phyloP scores from a whole-genome alignment of 2,888 invertebrate genomes.

The Dryocosmus kuriphilus region DNA sequence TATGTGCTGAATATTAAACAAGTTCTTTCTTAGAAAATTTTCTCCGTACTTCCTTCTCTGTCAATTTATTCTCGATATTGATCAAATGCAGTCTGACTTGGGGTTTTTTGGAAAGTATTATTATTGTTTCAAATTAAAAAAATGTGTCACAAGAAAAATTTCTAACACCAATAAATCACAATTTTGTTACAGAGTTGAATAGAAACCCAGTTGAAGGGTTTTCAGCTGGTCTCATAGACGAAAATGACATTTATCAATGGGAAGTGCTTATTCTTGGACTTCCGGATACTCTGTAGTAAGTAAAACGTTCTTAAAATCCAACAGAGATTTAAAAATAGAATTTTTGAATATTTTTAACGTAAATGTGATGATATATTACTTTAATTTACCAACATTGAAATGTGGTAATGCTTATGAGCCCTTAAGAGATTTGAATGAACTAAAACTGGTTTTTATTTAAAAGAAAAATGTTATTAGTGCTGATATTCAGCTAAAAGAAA shows the following conservation, averaged over 20 bases:
- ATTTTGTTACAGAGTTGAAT: conserved; percentile 91
- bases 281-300: conserved; percentile 99
- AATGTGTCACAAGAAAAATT: neutral
- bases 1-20: neutral
- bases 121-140: neutral
- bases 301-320: conserved; percentile 66
- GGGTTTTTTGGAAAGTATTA: no score
- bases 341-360: neutral
- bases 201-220: conserved; percentile 99
- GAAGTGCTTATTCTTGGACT: conserved; percentile 99
- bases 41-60: neutral
- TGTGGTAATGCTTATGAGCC: neutral
- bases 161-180: neutral
- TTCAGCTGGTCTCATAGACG: conserved; percentile 99
- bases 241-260: conserved; percentile 99
- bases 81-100: no score
- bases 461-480: no score
- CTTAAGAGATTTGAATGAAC: neutral
- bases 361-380: neutral
- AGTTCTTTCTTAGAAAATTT: no score
- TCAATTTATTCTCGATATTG: neutral
- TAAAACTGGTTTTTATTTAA: no score
- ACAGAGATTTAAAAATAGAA: neutral
- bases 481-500: neutral
- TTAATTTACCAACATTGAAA: conserved; percentile 22